Evolutionary conservation across 2,113 vertebrate genomes (phyloP).

Genomic region (Forbesichthys papilliferus): DNA sequence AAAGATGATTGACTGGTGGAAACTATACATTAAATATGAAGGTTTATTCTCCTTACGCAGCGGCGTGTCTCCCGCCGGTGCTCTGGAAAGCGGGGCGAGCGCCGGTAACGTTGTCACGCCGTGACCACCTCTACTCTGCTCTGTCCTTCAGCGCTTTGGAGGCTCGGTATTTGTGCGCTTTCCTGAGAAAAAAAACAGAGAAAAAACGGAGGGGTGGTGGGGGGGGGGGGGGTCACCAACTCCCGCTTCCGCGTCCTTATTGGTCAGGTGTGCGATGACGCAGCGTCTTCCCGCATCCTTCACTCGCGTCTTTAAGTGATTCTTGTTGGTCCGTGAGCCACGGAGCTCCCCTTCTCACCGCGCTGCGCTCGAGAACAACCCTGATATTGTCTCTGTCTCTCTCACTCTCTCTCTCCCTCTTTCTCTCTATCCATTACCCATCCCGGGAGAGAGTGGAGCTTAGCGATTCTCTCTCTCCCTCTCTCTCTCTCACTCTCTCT

Average conservation of each 20-base stretch:
- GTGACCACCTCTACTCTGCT: background rate
- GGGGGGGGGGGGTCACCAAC: conserved; percentile 27
- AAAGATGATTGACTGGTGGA: too few relatives aligned
- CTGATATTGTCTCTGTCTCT: background rate
- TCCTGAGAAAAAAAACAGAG: conserved; percentile 58
- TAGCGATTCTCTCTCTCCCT: conserved; percentile 28
- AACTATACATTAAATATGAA: too few relatives aligned
- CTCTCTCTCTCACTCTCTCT: background rate
- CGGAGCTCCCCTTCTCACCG: background rate
- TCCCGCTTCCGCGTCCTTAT: conserved; percentile 64
- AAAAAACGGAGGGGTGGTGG: background rate
- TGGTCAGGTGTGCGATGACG: conserved; percentile 72
- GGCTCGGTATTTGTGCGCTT: conserved; percentile 26
- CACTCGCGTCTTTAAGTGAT: conserved; percentile 54
- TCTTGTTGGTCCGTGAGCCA: conserved; percentile 20
- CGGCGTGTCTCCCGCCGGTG: too few relatives aligned
- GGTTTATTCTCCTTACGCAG: too few relatives aligned
- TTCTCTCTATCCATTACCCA: conserved; percentile 39
- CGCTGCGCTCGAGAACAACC: background rate
- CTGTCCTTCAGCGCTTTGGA: conserved; percentile 2
- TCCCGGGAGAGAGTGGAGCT: conserved; percentile 64
- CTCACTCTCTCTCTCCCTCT: background rate
- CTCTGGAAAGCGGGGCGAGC: background rate
- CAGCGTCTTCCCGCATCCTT: conserved; percentile 72
- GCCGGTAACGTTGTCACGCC: background rate